Base-by-base conservation (phyloP, 1,140 invertebrate species). In the Hycleus cichorii region DNA sequence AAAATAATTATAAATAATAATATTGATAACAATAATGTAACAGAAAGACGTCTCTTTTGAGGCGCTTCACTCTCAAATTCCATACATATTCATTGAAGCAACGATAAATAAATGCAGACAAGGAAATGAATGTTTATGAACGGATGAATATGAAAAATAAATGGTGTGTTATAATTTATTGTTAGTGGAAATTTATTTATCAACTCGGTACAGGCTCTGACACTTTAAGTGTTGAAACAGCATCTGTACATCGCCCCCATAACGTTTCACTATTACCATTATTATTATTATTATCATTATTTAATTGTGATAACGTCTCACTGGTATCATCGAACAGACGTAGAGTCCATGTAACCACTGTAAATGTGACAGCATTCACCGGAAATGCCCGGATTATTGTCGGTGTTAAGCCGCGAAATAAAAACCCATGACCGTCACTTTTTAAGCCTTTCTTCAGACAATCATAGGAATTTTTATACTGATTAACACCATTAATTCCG, bases 341-440 rank as follows among this genome's bases (percentile, higher is more conserved):
- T 59, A 88, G 75, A 0, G 81, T 82, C 85, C 88, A 91, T 3
- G 85, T 85, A 10, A 95, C 90, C 3, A 90, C 89, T 3, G 87
- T 80, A 70, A 96, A 95, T 38, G 90, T 93, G 2, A 88, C 89
- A 0, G 91, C 93, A 68, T 96, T 97, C n/a, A 88, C 88, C 0
- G 93, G 91, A 74, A 96, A 95, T 0, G 93, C 91, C 43, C 93
- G 79, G 38, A 94, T 71, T 10, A 91, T 71, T 0, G 91, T 89
- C 0, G 91, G 88, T 8, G 78, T 81, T 0, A 94, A 67, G 0
- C 91, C 91, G 8, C 85, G 75, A 18, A 81, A 78, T 55, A 94
- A 77, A 57, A 84, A 87, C 0, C 64, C 59, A 54, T 81, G 77
- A 0, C 91, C 91, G 67, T 93, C 90, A 0, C 72, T 67, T 25